Conservation (phyloP, 2,113 vertebrate genomes). For the Pteronura brasiliensis region DNA sequence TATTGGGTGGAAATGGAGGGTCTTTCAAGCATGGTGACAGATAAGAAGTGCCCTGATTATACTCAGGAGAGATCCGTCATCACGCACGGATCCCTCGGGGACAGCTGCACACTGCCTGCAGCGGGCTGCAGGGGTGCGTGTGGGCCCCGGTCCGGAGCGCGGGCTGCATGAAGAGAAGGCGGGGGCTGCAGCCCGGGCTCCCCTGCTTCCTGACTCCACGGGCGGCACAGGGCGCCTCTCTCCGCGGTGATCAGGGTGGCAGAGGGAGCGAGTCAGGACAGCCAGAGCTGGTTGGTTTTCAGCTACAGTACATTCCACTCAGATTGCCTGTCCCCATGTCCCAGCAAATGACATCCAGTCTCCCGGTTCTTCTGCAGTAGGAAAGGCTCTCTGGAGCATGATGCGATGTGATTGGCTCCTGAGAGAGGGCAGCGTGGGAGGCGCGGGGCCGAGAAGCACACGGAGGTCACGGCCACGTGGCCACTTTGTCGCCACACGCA, state of each 20-base stretch:
- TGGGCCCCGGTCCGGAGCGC: not conserved
- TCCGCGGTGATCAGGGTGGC: rapidly evolving
- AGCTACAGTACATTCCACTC: not conserved
- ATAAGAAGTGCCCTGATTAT: conserved; percentile 80
- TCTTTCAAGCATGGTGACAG: conserved; percentile 79
- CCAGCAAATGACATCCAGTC: rapidly evolving
- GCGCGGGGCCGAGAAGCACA: not conserved
- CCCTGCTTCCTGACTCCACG: rapidly evolving
- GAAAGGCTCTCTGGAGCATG: not conserved
- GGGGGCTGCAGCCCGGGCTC: not conserved
- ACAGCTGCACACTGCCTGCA: conserved; percentile 52
- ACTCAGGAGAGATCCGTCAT: conserved; percentile 70
- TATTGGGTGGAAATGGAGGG: conserved; percentile 76
- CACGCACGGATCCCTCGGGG: conserved; percentile 67
- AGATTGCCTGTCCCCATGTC: not conserved
- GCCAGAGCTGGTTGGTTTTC: not conserved
- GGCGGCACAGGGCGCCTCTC: not conserved
- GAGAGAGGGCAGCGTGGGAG: not conserved
- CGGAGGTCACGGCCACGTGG: rapidly evolving
- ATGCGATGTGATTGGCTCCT: not conserved
- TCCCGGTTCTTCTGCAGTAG: not conserved
- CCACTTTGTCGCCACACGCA: not conserved
- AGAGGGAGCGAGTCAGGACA: not conserved
- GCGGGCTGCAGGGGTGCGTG: not conserved
- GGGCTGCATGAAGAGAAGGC: conserved; percentile 7